Base-by-base conservation (phyloP, 2,113 vertebrate genomes). In the Galemys pyrenaicus region DNA sequence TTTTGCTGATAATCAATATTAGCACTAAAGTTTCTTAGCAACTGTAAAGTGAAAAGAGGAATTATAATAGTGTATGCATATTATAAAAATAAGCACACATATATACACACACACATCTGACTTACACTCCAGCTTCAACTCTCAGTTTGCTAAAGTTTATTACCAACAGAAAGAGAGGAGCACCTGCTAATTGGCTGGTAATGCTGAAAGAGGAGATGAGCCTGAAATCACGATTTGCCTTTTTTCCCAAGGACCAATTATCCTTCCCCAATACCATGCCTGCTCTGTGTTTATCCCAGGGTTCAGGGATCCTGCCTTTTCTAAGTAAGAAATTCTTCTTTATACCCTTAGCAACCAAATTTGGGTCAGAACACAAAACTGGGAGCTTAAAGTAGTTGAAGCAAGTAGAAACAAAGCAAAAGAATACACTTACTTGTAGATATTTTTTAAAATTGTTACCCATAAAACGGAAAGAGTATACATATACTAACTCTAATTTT, bases 281-380 rank as follows among this genome's bases (percentile, higher is more conserved):
- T 16, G 16, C 60, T 70, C 68, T 81, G 19, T 83, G 35, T 89
- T 94, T 65, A 92, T 26, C 70, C 39, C 41, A 5, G 7, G 28
- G 64, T 65, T 86, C 89, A 85, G 20, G 64, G 26, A 73, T 60
- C 30, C 64, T 92, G 79, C 7, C 60, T 87, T 89, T 92, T 74
- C 88, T 75, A 94, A 94, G 75, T 32, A 94, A 91, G 77, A 95
- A 91, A 89, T 82, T 93, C 54, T 89, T 95, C 71, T 89, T 70
- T 87, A 84, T 93, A 93, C 41, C 37, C 92, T 74, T 56, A 79
- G 83, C 71, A 94, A 93, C 87, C 35, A 89, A 93, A 95, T 92
- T 91, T 77, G 71, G 74, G 85, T 94, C 75, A 89, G 71, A 96
- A 92, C 77, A 91, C 58, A 87, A 91, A 89, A 68, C 9, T 87